Evolutionary conservation across 1,140 invertebrate genomes (phyloP), one percentile per base, ranked within the genome.

Genomic region (Cecropterus lyciades): DNA sequence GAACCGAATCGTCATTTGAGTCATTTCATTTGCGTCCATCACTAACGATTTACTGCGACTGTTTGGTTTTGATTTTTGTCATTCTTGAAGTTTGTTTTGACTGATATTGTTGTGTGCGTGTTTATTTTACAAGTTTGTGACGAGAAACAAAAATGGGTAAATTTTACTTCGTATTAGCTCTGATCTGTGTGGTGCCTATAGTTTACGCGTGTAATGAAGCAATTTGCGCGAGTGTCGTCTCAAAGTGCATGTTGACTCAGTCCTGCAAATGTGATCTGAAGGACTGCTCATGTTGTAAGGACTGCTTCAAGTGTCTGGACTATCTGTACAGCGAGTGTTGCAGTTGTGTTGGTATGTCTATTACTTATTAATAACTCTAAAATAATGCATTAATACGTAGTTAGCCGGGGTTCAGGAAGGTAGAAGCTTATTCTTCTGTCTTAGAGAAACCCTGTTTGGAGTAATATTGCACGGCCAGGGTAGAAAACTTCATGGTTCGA

Each of bases 231-330:
- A 98, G 97, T 79, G 96, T 98, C 17, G 98, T 99, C 3, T 98
- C 97, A 83, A 99, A 99, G 92, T 99, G 98, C 85, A 97, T 99
- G 95, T 93, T 99, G 33, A 98, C 98, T 11, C 97, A 98, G 81
- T 97, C 97, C 17, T 99, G 98, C 92, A 98, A 98, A 87, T 99
- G 98, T 91, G 97, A 98, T 83, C 92, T 98, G 72, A 96, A 95
- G 72, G 96, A 98, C 85, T 98, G 97, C 84, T 96, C 97, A 15
- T 99, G 98, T 80, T 99, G 97, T 92, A 97, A 97, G 79, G 97
- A 98, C 77, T 99, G 98, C 80, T 97, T 96, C 71, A 96, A 95
- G 71, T 99, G 98, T 80, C 93, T 99, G 16, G 96, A 96, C 70
- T 95, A 97, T 75, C 92, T 98, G 6, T 99, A 98, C 83, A 95